Evolutionary conservation across 2,113 vertebrate genomes (phyloP), one percentile per base, ranked within the genome.

Genomic region (Mixornis gularis): DNA sequence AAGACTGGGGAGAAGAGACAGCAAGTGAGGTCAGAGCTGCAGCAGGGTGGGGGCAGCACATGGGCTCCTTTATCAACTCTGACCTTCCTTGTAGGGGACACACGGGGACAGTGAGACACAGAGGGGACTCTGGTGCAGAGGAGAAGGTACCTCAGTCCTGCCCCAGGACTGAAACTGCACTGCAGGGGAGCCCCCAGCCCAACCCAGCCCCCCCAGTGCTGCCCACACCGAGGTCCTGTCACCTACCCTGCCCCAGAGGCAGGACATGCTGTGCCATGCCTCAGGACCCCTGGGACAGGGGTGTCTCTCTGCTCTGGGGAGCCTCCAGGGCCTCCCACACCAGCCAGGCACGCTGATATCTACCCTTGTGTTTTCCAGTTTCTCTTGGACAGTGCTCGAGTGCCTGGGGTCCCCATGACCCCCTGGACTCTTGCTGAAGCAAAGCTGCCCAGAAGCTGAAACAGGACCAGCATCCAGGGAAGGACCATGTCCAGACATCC

Each of bases 311-410:
- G 15, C 18, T 8, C 10, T 0, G 3, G 16, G 56, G 26, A 59
- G 44, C n/a, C 56, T 53, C 32, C 46, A 46, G 52, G 9, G 11
- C n/a, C 32, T 63, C 60, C 25, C 24, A 6, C 15, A 13, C 7
- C 0, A 10, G 34, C 20, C 21, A 19, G 48, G 64, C 32, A 49
- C 1, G 0, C 40, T 59, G 58, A 11, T 1, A 1, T 3, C 43
- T 12, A 17, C 26, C 40, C 58, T 21, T 43, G 30, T 12, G 1
- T 30, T 71, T 68, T 51, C 76, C 55, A 72, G 27, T 26, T 76
- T 49, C 8, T 29, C 41, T 52, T 25, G 58, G 48, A 21, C 32
- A n/a, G 51, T 12, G 25, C 29, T 38, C 16, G 63, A 41, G 46
- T 36, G 25, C 25, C 56, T 3, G 3, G 10, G 16, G 14, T 59